phyloP scores from a whole-genome alignment of 2,888 invertebrate species.

The Muscina levida region DNA sequence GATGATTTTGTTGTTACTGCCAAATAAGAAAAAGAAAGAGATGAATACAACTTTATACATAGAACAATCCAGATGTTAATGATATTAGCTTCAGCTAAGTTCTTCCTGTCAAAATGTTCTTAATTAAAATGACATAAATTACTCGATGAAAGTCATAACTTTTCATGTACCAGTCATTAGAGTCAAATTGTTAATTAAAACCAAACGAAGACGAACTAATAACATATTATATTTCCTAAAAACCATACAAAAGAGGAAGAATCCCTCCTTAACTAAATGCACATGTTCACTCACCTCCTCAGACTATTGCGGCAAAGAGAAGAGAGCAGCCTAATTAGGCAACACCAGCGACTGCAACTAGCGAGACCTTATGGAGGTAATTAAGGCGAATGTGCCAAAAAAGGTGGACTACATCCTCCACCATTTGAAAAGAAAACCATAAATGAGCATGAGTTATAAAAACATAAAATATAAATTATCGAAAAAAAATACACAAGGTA shows the following conservation, averaged over 20 bases:
- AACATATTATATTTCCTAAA: slow-evolving; percentile 25
- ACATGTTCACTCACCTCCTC: too few species aligned
- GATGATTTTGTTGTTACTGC: too few species aligned
- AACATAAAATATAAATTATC: slow-evolving; percentile 55
- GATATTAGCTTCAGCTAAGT: too few species aligned
- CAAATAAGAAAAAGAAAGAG: too few species aligned
- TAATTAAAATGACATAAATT: slow-evolving; percentile 43
- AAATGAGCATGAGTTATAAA: slow-evolving; percentile 62
- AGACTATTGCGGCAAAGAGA: too few species aligned
- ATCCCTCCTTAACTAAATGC: background rate
- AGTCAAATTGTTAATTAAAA: slow-evolving; percentile 29
- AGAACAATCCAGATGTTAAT: too few species aligned
- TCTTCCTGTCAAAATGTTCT: slow-evolving; percentile 1
- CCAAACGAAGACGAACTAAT: slow-evolving; percentile 9
- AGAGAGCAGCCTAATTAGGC: slow-evolving; percentile 16
- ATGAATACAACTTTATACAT: too few species aligned
- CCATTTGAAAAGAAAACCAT: slow-evolving; percentile 19
- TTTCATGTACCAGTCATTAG: background rate
- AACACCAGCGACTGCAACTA: background rate
- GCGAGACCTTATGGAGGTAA: slow-evolving; percentile 22
- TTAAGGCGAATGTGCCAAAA: slow-evolving; percentile 39
- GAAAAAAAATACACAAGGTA: background rate
- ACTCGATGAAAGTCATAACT: slow-evolving; percentile 29
- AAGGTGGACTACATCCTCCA: slow-evolving; percentile 12
- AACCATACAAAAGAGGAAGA: background rate